These are phyloP conservation scores for Taphrorychus bicolor DNA, from an alignment of 2,888 invertebrate genomes.

Conservation along the genomic window DNA sequence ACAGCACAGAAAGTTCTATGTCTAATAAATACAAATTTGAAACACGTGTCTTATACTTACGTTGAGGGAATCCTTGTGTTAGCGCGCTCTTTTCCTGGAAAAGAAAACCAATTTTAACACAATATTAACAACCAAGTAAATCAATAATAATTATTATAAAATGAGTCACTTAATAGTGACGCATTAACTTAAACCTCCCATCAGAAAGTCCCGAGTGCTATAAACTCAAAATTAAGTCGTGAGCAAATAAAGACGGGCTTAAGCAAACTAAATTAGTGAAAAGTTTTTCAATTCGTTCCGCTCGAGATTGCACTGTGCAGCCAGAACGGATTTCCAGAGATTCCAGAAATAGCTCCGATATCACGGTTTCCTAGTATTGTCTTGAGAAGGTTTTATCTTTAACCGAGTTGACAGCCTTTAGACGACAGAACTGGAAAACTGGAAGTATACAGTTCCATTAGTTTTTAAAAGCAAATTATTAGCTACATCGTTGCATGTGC, in stretches of 20 bases:
- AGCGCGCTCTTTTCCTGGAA: conserved; percentile 64
- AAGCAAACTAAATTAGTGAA: conserved; percentile 1
- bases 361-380: not conserved
- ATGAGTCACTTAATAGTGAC: no score
- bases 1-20: no score
- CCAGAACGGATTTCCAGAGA: not conserved
- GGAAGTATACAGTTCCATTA: no score
- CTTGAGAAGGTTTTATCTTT: not conserved
- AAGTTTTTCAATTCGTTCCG: conserved; percentile 13
- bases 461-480: no score
- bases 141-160: no score
- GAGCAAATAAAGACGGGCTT: not conserved
- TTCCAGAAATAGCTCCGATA: not conserved
- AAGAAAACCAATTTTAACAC: conserved; percentile 41
- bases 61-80: conserved; percentile 59
- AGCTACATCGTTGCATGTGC: no score
- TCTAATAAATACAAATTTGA: not conserved
- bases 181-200: not conserved
- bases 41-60: conserved; percentile 61
- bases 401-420: not conserved
- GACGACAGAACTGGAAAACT: no score
- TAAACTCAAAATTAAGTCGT: not conserved
- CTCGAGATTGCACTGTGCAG: not conserved
- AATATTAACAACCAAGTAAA: no score
- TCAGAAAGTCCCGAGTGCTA: not conserved